Base-by-base conservation (phyloP, 1,140 invertebrate species). In the Caenorhabditis inopinata region DNA sequence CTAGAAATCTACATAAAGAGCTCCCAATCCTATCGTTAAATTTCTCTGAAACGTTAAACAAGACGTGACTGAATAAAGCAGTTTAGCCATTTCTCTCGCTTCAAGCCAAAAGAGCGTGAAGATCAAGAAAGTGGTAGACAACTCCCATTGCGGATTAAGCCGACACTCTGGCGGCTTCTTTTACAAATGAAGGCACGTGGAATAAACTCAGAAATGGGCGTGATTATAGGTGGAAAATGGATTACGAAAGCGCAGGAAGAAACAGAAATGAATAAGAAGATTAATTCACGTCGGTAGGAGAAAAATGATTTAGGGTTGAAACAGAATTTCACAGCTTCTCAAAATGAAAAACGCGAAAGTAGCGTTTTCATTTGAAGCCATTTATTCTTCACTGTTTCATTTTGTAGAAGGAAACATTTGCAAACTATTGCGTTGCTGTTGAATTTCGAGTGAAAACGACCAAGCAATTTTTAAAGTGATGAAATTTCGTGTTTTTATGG, bases 11-110 rank as follows among this genome's bases (percentile, higher is more conserved):
- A 68, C 32, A n/a, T 18, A 38, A 68, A 68, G 7, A n/a, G 32
- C 58, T 68, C 58, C 58, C 58, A 68, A 68, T 68, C 58, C 58
- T 68, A 68, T 68, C 58, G 32, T 68, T 68, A 68, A 38, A 42
- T 38, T 29, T 32, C n/a, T 68, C 32, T 38, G 58, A 58, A 58
- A 58, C 35, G 53, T 7, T 29, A 6, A 51, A 25, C 21, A 51
- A 25, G 58, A 68, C 58, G 32, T 68, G 58, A 68, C 58, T 68
- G 58, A 68, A 68, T 68, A 68, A 68, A 38, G 58, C 38, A 68
- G 58, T 68, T 68, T 68, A 38, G 58, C 32, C n/a, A n/a, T 27
- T n/a, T 42, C n/a, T 21, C 23, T 5, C 12, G 11, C 6, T 51
- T 23, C 12, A 68, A 68, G 58, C 21, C 32, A 68, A 68, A 68